Evolutionary conservation across 2,797 vertebrate species (phyloP), one percentile per base, ranked within the genome.

Genomic region (Steatocranus sp.): DNA sequence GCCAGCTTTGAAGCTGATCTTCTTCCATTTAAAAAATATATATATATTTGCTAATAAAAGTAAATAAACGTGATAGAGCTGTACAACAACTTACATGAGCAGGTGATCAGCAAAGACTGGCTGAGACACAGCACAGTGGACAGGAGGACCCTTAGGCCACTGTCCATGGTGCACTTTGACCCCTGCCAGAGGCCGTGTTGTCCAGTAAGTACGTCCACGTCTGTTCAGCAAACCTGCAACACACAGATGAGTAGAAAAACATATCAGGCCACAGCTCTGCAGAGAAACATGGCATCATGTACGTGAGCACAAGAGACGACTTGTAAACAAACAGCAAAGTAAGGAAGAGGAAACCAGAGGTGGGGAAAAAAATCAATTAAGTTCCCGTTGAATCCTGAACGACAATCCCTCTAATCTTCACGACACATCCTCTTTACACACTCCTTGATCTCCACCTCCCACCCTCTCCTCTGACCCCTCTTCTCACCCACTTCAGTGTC

Each of bases 111-210:
- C 90, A 95, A 85, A 9, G 92, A 88, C 82, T 96, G 96, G 93
- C 94, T 95, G 90, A 97, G 93, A 88, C 92, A 96, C 92, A 97
- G 92, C 91, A 95, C 84, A 89, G 95, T 91, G 84, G 95, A 95
- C 93, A 96, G 92, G 94, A 96, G 91, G 93, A 95, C 94, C 94
- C 94, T 94, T 20, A 96, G 93, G 94, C 94, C 93, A 89, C 93
- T 78, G 93, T 95, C 96, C 96, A 97, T 97, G 94, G 88, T 90
- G 94, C 80, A 66, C 91, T 85, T 90, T 89, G 87, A 95, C 90
- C 93, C 94, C 93, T 82, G 85, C 89, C 90, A 88, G 90, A 84
- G 83, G 92, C 92, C 87, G 90, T 90, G 88, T 84, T 91, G 89
- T 75, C 88, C 88, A 30, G 80, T 75, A 50, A 70, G 63, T 81